These are phyloP conservation scores for Theretra japonica DNA, from an alignment of 2,888 invertebrate species.

Conservation along the genomic window DNA sequence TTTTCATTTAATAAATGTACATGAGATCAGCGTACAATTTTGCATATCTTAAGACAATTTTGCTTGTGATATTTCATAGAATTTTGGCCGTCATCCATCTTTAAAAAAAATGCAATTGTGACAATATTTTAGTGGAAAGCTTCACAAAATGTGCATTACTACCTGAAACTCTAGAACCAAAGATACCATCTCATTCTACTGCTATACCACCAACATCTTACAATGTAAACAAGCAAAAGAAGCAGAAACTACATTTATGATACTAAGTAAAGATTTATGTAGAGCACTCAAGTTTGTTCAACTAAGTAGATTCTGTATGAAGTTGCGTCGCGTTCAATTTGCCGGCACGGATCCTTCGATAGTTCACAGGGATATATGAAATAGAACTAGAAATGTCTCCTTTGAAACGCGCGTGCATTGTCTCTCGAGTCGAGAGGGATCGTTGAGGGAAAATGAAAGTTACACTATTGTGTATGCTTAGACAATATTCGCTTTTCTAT, in stretches of 20 bases:
- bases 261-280: not conserved
- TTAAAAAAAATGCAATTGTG: too few species aligned
- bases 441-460: not conserved
- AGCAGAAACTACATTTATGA: not conserved
- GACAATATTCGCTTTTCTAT: too few species aligned
- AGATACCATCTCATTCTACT: too few species aligned
- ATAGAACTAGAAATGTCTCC: not conserved
- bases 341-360: not conserved
- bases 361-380: slow-evolving; percentile 11
- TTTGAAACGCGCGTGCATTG: not conserved
- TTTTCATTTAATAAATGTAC: too few species aligned
- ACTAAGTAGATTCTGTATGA: not conserved
- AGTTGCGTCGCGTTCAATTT: slow-evolving; percentile 6
- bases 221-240: not conserved
- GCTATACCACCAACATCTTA: not conserved
- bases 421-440: slow-evolving; percentile 1
- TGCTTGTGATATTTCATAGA: too few species aligned
- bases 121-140: too few species aligned
- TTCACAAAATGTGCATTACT: too few species aligned
- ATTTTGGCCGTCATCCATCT: too few species aligned
- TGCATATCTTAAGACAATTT: too few species aligned
- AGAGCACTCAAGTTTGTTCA: not conserved
- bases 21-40: too few species aligned
- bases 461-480: not conserved
- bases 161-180: too few species aligned